phyloP scores from a whole-genome alignment of 1,140 invertebrate genomes.

The Bombus sylvicola region DNA sequence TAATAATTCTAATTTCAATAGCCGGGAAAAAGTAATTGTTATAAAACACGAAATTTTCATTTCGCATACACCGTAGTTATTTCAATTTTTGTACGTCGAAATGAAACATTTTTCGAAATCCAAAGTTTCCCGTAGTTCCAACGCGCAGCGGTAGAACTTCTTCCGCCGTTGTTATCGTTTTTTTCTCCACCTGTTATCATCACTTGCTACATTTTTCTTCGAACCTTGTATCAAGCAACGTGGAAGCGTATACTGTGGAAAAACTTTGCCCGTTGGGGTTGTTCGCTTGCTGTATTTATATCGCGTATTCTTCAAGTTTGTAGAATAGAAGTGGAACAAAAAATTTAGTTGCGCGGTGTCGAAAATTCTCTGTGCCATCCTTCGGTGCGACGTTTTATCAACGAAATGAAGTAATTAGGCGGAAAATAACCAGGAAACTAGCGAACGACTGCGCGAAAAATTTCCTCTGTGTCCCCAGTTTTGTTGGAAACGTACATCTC shows the following conservation, averaged over 20 bases:
- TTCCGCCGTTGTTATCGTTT: background rate
- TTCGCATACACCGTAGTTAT: background rate
- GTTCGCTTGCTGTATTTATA: too few relatives aligned
- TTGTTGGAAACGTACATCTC: background rate
- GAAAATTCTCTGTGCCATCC: background rate
- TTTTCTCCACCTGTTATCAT: background rate
- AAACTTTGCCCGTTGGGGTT: background rate
- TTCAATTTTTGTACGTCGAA: background rate
- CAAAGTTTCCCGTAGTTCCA: background rate
- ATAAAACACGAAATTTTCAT: background rate
- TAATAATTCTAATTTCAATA: too few relatives aligned
- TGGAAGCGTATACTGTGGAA: background rate
- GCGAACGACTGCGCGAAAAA: slow-evolving; percentile 2
- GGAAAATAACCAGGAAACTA: slow-evolving; percentile 8
- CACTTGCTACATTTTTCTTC: slow-evolving; percentile 1
- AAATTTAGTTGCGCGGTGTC: background rate
- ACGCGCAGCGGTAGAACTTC: background rate
- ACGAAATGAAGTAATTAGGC: slow-evolving; percentile 28
- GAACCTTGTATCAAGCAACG: background rate
- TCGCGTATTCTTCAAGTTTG: background rate
- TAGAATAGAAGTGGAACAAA: background rate
- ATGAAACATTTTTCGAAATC: background rate
- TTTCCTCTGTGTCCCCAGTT: background rate
- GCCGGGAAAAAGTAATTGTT: too few relatives aligned
- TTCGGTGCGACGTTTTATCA: background rate